Evolutionary conservation across 2,888 invertebrate species (phyloP), one percentile per base, ranked within the genome.

Genomic region (Nemotelus nigrinus): DNA sequence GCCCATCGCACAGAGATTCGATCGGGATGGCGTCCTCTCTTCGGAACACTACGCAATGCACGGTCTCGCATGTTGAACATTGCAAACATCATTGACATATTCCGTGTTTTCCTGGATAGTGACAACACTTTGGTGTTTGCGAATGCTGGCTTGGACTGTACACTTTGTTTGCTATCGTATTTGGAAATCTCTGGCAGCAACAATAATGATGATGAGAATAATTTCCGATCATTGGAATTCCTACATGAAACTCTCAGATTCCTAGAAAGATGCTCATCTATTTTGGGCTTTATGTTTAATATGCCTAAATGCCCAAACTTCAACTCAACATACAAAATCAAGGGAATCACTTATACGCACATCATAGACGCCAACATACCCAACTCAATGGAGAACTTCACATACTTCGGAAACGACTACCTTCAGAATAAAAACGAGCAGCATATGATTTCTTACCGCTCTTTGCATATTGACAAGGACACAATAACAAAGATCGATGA

Each of bases 241-340:
- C 80, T 87, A 39, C 88, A 92, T 84, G 94, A 96, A 84, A 96
- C 96, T 0, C 87, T 98, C 47, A 93, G 94, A 82, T 94, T 96
- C 83, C 88, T 98, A 48, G 92, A 95, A 84, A 94, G 92, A 82
- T 97, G 96, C 85, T 94, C 94, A 78, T 92, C 93, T 80, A 96
- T 97, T 81, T 88, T 98, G 76, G 93, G 94, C 2, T 94, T 95
- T 87, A 96, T 97, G 96, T 96, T 95, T 86, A 93, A 93, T 83
- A 97, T 97, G 96, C 96, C 97, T 0, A 95, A 96, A 82, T 96
- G 96, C 85, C 97, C 97, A 0, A 93, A 93, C 79, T 97, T 97
- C 84, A 96, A 96, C 85, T 93, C 96, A 10, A 95, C 96, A 0
- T 94, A 96, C 83, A 90, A 93, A 83, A 92, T 94, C 80, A 93